phyloP scores from a whole-genome alignment of 2,888 invertebrate genomes.

The Synanthedon andrenaeformis region DNA sequence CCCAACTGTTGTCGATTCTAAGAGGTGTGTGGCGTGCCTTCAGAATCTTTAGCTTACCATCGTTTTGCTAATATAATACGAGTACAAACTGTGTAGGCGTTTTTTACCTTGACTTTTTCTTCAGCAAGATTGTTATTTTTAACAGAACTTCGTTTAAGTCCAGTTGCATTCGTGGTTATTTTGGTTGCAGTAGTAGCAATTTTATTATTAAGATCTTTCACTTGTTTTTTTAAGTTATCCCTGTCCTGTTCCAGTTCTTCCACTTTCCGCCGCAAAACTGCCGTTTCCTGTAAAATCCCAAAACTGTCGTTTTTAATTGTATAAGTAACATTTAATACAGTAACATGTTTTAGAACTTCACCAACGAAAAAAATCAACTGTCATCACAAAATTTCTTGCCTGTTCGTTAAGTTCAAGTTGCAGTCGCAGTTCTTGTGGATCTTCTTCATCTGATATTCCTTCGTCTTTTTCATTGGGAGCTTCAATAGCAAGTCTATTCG shows the following conservation, averaged over 20 bases:
- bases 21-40: too few relatives aligned
- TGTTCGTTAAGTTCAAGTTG: slow-evolving; percentile 91
- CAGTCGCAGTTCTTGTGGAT: slow-evolving; percentile 84
- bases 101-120: slow-evolving; percentile 74
- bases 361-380: not conserved
- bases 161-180: slow-evolving; percentile 34
- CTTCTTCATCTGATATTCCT: slow-evolving; percentile 82
- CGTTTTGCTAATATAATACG: not conserved
- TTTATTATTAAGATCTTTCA: slow-evolving; percentile 82
- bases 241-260: slow-evolving; percentile 87
- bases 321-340: too few relatives aligned
- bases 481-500: slow-evolving; percentile 74
- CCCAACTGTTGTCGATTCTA: too few relatives aligned
- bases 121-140: slow-evolving; percentile 70
- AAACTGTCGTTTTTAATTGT: not conserved
- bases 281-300: slow-evolving; percentile 74
- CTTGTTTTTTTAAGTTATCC: slow-evolving; percentile 78
- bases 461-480: slow-evolving; percentile 78
- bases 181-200: slow-evolving; percentile 58
- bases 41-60: too few relatives aligned
- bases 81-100: not conserved
- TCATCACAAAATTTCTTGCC: slow-evolving; percentile 32
- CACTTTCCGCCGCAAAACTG: slow-evolving; percentile 84
- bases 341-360: too few relatives aligned
- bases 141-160: slow-evolving; percentile 33